phyloP scores from a whole-genome alignment of 2,888 invertebrate species.

The Parnassius apollo region DNA sequence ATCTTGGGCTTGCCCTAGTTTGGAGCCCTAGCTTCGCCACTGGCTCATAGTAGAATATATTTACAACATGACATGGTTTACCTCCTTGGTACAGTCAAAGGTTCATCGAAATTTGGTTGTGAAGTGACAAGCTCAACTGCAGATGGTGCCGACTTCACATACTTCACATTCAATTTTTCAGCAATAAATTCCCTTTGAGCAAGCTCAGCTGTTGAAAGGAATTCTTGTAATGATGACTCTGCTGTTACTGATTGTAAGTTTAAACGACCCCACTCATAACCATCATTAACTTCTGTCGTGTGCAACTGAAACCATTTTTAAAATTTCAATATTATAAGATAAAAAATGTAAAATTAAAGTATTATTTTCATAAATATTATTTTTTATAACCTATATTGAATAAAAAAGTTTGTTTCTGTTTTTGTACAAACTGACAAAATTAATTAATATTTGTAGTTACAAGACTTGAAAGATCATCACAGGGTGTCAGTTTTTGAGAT shows the following conservation, averaged over 20 bases:
- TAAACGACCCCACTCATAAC: constrained; percentile 93
- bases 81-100: constrained; percentile 87
- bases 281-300: constrained; percentile 93
- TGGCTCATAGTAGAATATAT: too few species aligned
- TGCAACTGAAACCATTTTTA: constrained; percentile 82
- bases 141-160: constrained; percentile 64
- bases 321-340: background rate
- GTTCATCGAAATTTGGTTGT: constrained; percentile 72
- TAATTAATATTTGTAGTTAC: too few species aligned
- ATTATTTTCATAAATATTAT: background rate
- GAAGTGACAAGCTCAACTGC: constrained; percentile 64
- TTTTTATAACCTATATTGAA: too few species aligned
- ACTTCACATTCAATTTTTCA: constrained; percentile 91
- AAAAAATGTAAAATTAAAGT: background rate
- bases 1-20: too few species aligned
- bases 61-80: constrained; percentile 38
- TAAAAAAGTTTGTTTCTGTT: too few species aligned
- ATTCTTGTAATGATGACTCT: constrained; percentile 97
- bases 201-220: constrained; percentile 95
- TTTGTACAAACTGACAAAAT: too few species aligned
- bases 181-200: constrained; percentile 97
- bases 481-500: too few species aligned
- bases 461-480: too few species aligned
- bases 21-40: too few species aligned
- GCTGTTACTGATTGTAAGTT: constrained; percentile 97